phyloP scores from a whole-genome alignment of 2,113 vertebrate genomes.

The Bujurquina vittata region DNA sequence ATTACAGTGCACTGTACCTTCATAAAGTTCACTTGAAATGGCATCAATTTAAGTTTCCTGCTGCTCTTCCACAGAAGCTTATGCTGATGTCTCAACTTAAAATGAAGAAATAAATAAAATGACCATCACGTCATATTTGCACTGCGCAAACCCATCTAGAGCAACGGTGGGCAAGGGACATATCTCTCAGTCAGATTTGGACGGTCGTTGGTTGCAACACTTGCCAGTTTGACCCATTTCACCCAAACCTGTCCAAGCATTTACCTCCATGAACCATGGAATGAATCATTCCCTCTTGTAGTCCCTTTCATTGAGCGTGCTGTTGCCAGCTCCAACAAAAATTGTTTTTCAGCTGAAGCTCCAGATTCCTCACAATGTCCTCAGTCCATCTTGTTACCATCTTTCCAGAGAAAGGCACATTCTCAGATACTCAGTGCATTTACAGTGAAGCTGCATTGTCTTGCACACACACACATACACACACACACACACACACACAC shows the following conservation, averaged over 20 bases:
- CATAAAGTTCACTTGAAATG: neutral
- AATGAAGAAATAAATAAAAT: neutral
- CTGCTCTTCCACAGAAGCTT: neutral
- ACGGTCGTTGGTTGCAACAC: neutral
- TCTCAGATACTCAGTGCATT: too few relatives aligned
- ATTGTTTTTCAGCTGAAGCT: neutral
- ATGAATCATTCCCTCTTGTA: neutral
- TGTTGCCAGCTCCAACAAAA: neutral
- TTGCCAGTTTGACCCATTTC: neutral
- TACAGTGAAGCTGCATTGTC: too few relatives aligned
- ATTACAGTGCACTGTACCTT: neutral
- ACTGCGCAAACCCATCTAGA: neutral
- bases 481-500: too few relatives aligned
- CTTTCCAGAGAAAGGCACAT: too few relatives aligned
- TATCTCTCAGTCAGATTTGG: neutral
- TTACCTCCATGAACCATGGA: neutral
- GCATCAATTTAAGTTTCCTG: neutral
- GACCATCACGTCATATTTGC: neutral
- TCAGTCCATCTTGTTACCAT: too few relatives aligned
- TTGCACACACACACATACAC: too few relatives aligned
- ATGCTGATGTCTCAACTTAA: accelerated
- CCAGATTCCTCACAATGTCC: neutral
- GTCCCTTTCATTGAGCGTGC: neutral
- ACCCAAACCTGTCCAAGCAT: neutral
- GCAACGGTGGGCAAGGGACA: neutral